Conservation (phyloP, 2,113 vertebrate species). For the Misgurnus mizolepis region DNA sequence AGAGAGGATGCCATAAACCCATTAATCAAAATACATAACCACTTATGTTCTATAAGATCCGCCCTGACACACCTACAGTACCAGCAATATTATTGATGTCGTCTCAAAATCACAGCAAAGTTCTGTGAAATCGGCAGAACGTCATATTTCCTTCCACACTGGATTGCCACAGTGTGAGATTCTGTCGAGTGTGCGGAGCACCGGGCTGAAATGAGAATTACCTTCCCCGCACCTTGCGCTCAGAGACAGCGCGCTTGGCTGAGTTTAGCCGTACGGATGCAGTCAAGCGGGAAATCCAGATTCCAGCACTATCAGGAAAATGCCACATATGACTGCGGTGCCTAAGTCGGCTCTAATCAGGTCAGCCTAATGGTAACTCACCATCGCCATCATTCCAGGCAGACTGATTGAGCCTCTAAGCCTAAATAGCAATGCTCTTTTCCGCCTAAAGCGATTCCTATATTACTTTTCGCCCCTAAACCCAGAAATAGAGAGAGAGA, state of each 20-base stretch:
- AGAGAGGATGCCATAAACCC: background rate
- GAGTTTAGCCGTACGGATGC: conserved; percentile 75
- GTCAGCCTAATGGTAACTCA: conserved; percentile 68
- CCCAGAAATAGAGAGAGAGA: conserved; percentile 66
- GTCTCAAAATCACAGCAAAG: conserved; percentile 44
- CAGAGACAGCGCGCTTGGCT: conserved; percentile 72
- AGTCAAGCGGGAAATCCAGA: conserved; percentile 80
- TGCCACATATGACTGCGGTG: conserved; percentile 73
- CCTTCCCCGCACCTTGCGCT: conserved; percentile 73
- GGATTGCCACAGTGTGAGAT: conserved; percentile 52
- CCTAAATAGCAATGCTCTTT: conserved; percentile 71
- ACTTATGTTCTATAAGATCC: conserved; percentile 23
- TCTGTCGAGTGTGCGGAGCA: conserved; percentile 52
- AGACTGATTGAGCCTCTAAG: conserved; percentile 76
- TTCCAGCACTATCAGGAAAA: conserved; percentile 80
- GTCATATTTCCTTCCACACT: conserved; percentile 35
- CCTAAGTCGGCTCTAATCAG: conserved; percentile 78
- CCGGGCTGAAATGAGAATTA: conserved; percentile 68
- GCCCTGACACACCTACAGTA: conserved; percentile 22
- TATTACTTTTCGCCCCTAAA: conserved; percentile 70
- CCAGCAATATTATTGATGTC: conserved; percentile 46
- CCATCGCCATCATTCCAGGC: conserved; percentile 72
- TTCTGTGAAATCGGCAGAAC: conserved; percentile 43
- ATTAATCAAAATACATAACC: conserved; percentile 1
- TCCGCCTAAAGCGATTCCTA: conserved; percentile 74